Conservation (phyloP, 2,797 vertebrate species). For the Rhabdophis nuchalis region DNA sequence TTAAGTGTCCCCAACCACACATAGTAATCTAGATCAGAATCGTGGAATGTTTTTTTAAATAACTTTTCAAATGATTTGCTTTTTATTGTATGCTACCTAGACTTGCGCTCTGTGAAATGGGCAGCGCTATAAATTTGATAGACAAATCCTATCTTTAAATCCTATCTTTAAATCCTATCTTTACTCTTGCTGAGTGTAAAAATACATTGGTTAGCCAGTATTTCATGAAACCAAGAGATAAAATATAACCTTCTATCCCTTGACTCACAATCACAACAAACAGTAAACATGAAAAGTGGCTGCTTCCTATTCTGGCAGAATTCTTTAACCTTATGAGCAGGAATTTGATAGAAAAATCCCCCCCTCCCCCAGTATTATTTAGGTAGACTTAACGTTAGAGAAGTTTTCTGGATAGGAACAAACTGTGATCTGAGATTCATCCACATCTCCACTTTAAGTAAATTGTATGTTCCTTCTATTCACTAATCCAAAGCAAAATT, state of each 20-base stretch:
- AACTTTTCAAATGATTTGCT: not conserved
- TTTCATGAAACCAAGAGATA: not conserved
- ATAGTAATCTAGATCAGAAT: not conserved
- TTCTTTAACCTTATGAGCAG: not conserved
- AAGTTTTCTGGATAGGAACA: not conserved
- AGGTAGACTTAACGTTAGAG: not conserved
- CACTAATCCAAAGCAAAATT: not conserved
- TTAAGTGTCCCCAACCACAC: not conserved
- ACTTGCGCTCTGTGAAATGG: not conserved
- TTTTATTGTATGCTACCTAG: not conserved
- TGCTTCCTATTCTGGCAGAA: not conserved
- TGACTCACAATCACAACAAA: not conserved
- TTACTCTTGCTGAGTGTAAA: not conserved
- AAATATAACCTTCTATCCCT: not conserved
- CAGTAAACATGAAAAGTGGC: not conserved
- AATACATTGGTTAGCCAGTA: not conserved
- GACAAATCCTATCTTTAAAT: not conserved
- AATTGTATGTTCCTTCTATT: not conserved
- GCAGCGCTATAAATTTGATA: not conserved
- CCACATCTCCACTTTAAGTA: too few species aligned
- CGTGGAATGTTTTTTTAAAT: not conserved
- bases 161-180: not conserved
- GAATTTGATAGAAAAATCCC: not conserved
- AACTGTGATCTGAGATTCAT: not conserved
- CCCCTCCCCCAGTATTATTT: not conserved